Percentiles rank a stretch among this genome's conserved stretches.
Evolutionary conservation across 2,888 invertebrate genomes (phyloP).

Genomic region (Timema podura): DNA sequence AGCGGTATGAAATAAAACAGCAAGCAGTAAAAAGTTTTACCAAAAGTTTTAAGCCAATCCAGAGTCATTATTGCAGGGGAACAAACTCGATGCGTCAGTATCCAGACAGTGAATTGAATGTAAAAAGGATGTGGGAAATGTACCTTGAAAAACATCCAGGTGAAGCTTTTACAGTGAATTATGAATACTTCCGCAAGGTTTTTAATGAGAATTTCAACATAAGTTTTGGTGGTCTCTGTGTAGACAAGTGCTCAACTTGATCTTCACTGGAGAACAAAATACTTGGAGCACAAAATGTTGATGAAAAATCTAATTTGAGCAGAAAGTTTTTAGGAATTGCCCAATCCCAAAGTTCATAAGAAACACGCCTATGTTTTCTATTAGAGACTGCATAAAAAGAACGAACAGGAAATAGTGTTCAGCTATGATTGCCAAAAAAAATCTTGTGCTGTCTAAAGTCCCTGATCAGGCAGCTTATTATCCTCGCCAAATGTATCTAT

Average conservation of each 20-base stretch:
- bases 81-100: neutral
- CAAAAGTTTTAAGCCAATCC: neutral
- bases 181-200: neutral
- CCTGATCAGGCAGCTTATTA: neutral
- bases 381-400: neutral
- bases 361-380: neutral
- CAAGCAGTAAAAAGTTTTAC: no score
- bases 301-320: neutral
- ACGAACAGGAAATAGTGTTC: neutral
- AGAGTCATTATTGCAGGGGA: neutral
- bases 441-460: neutral
- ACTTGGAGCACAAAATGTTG: neutral
- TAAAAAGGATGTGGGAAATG: slow-evolving; percentile 8
- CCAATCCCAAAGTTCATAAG: no score
- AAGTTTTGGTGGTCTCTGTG: neutral
- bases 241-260: neutral
- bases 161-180: neutral
- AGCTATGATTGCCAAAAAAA: slow-evolving; percentile 1
- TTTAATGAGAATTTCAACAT: slow-evolving; percentile 12
- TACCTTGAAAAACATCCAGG: neutral
- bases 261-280: slow-evolving; percentile 2
- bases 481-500: neutral
- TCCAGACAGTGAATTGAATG: neutral
- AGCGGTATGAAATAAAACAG: neutral
- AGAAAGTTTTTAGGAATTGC: no score